phyloP scores from a whole-genome alignment of 2,113 vertebrate species.

The Tyto alba region DNA sequence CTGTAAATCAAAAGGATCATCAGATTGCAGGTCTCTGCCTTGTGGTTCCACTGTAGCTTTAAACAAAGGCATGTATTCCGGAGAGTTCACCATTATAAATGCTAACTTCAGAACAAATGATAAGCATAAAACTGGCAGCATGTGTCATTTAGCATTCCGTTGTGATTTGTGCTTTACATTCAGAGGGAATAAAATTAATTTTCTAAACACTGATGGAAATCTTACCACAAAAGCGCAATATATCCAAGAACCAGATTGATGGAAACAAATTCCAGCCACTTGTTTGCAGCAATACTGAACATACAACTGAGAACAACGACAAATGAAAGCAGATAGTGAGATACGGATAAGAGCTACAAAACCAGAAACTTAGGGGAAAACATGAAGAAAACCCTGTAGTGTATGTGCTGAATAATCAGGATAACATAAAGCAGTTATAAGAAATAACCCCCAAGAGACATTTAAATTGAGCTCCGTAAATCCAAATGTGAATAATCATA shows the following conservation, averaged over 20 bases:
- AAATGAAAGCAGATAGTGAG: not conserved
- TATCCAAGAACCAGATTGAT: not conserved
- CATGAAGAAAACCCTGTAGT: not conserved
- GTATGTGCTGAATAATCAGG: not conserved
- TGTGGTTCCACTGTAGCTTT: not conserved
- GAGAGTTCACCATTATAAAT: not conserved
- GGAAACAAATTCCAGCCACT: not conserved
- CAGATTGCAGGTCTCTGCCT: not conserved
- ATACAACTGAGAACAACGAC: not conserved
- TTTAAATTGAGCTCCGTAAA: not conserved
- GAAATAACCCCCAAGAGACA: not conserved
- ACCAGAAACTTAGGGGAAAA: not conserved
- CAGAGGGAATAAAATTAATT: not conserved
- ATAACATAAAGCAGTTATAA: not conserved
- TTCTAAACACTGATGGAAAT: not conserved
- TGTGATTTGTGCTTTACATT: not conserved
- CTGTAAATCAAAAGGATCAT: not conserved
- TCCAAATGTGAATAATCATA: not conserved
- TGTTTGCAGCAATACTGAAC: not conserved
- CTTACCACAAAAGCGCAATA: not conserved
- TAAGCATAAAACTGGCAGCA: not conserved
- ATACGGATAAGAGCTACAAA: not conserved
- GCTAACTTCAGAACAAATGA: not conserved
- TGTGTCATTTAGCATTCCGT: not conserved
- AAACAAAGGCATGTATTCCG: not conserved